A percentile compares a stretch with the other conserved stretches of the same genome.
These are phyloP conservation scores for Copidosoma aretas DNA, from an alignment of 2,888 invertebrate genomes.

Conservation along the genomic window DNA sequence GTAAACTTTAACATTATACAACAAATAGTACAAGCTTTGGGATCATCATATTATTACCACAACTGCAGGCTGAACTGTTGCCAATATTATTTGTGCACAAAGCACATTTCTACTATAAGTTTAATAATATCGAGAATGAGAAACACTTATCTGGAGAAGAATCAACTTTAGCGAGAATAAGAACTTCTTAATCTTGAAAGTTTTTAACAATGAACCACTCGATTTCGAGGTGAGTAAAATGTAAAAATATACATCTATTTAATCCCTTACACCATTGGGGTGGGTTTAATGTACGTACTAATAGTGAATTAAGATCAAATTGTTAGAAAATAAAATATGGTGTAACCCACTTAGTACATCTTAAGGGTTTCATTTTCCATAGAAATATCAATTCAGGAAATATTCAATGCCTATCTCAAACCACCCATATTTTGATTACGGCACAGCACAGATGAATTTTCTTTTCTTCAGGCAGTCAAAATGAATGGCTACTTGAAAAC, in stretches of 20 bases:
- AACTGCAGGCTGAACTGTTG: constrained; percentile 46
- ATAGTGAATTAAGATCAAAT: constrained; percentile 7
- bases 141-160: constrained; percentile 58
- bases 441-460: too few species aligned
- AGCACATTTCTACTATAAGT: constrained; percentile 48
- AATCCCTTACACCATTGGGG: constrained; percentile 55
- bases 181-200: constrained; percentile 60
- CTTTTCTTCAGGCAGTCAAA: too few species aligned
- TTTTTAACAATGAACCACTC: constrained; percentile 61
- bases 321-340: constrained; percentile 5
- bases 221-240: constrained; percentile 61
- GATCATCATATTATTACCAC: constrained; percentile 42
- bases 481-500: too few species aligned
- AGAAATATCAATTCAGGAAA: too few species aligned
- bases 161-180: constrained; percentile 60
- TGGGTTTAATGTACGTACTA: constrained; percentile 47
- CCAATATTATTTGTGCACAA: constrained; percentile 47
- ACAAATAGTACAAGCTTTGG: not conserved
- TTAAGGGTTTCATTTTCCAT: too few species aligned
- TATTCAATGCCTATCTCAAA: too few species aligned
- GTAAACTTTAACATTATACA: constrained; percentile 2
- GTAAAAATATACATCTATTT: constrained; percentile 55
- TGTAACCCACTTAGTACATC: too few species aligned
- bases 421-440: too few species aligned
- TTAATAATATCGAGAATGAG: constrained; percentile 49